Conservation (phyloP, 2,797 vertebrate species). For the Chiloscyllium punctatum region DNA sequence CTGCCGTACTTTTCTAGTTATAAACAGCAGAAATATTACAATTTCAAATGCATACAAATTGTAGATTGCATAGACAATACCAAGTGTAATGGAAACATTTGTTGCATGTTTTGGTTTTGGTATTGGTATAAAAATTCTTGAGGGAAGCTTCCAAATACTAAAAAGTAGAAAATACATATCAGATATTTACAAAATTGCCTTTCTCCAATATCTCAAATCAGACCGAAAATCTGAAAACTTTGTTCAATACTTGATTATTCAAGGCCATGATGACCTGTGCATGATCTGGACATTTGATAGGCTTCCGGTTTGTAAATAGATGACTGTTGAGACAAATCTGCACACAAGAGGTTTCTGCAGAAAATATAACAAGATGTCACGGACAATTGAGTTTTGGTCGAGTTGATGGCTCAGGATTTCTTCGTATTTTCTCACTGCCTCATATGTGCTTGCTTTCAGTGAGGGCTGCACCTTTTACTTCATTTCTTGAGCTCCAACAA, state of each 20-base stretch:
- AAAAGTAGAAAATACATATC: not conserved
- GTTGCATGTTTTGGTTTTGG: not conserved
- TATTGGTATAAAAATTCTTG: not conserved
- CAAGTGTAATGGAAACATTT: not conserved
- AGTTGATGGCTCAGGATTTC: too few relatives aligned
- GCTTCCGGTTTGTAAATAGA: too few relatives aligned
- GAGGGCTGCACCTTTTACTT: too few relatives aligned
- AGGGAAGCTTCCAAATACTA: not conserved
- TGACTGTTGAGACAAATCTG: too few relatives aligned
- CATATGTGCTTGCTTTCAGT: too few relatives aligned
- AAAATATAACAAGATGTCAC: too few relatives aligned
- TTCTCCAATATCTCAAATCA: not conserved
- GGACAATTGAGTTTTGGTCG: too few relatives aligned
- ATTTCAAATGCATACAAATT: not conserved
- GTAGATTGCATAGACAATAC: not conserved
- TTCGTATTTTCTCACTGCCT: too few relatives aligned
- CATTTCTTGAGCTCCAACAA: too few relatives aligned
- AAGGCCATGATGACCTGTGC: too few relatives aligned
- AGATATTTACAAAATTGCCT: not conserved
- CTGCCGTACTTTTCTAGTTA: not conserved
- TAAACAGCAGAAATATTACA: not conserved
- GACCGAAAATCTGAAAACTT: not conserved
- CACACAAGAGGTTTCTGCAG: too few relatives aligned
- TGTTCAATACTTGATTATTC: not conserved
- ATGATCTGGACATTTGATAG: too few relatives aligned